A percentile compares a stretch with the other conserved stretches of the same genome.
Evolutionary conservation across 92 coral and sea anemone species (phyloP).

Genomic region (Umimayanthus kanabou): DNA sequence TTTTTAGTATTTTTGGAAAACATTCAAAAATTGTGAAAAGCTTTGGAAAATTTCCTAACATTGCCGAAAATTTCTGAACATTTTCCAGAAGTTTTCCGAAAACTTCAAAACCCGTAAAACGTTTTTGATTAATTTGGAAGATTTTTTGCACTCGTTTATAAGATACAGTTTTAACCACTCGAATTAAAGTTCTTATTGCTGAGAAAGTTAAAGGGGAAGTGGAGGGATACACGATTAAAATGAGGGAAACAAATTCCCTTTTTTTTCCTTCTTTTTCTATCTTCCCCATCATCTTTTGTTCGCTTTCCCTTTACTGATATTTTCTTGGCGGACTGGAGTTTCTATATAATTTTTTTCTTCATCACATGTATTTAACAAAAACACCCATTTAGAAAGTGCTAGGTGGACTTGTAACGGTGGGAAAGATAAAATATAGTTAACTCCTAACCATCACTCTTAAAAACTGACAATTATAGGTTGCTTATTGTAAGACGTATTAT

Average conservation of each 20-base stretch:
- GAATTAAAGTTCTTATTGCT: no score
- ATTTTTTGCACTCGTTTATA: no score
- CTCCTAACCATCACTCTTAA: not conserved
- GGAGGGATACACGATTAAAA: no score
- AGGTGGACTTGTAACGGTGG: conserved; percentile 14
- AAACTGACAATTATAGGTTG: not conserved
- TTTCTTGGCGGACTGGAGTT: not conserved
- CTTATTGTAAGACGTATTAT: not conserved
- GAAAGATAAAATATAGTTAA: not conserved
- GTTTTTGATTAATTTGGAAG: no score
- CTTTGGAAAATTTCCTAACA: not conserved
- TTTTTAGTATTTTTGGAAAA: not conserved
- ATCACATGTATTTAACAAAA: not conserved
- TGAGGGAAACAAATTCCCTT: not conserved
- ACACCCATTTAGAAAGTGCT: not conserved
- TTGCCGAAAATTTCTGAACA: no score
- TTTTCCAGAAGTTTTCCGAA: no score
- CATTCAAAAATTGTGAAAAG: no score
- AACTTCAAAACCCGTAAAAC: no score
- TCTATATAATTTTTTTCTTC: not conserved
- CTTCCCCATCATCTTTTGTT: no score
- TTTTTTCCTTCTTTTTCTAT: no score
- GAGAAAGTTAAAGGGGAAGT: not conserved
- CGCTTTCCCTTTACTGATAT: no score
- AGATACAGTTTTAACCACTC: no score